Base-by-base conservation (phyloP, 2,113 vertebrate genomes). In the Gila orcuttii region DNA sequence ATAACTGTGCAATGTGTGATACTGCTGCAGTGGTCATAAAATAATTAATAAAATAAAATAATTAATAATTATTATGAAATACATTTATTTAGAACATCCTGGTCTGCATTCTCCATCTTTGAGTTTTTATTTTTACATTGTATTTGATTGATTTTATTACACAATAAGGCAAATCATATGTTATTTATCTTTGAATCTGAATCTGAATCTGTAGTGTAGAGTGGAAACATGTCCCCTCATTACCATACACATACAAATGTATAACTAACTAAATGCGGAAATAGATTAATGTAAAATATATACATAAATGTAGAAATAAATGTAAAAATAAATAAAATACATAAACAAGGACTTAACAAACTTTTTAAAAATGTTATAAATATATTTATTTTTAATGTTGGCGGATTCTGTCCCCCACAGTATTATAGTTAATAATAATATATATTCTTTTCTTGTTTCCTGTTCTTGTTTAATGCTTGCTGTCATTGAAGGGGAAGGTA, bases 401-500 rank as follows among this genome's bases (percentile, higher is more conserved):
- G 19, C 4, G 0, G 36, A 42, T 42, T 73, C 36, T 2, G 36
- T 6, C 10, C 78, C 36, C 64, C 71, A 42, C 71, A 68, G 36
- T 82, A 85, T 73, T 90, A 82, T 28, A 68, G 80, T 64, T 64
- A 88, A 89, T 93, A 93, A 94, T 42, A 42, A 79, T 91, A 81
- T 93, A 75, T 86, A 68, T 91, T 94, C 88, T 93, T 92, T 91
- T 94, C 88, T 87, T 93, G 86, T 91, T 92, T 91, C 88, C 79
- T 88, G 91, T 91, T 90, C 93, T 94, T 93, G 93, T 93, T 94
- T 82, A 89, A 91, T 91, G 90, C 92, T 94, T 93, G 92, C 93
- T 94, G 94, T 84, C 89, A 60, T 82, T 91, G 93, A 94, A 93
- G 94, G 94, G 90, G 93, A 93, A 95, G 94, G 93, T 94, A 94